A percentile compares a stretch with the other conserved stretches of the same genome.
Evolutionary conservation across 1,140 invertebrate genomes (phyloP).

Genomic region (Drosophila eugracilis): DNA sequence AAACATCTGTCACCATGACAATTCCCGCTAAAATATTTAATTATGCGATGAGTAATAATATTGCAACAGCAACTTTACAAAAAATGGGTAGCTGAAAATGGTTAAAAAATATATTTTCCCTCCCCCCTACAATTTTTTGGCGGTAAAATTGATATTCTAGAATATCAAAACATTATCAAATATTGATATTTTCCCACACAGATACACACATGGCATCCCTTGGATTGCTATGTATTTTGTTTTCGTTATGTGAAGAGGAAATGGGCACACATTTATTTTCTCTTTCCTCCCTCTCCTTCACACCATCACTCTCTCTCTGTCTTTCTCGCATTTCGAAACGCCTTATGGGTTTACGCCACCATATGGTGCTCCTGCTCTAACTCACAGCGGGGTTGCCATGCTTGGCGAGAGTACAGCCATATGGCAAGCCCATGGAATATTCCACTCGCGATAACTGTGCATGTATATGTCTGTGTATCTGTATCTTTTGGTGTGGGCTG

Average conservation of each 20-base stretch:
- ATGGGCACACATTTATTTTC: constrained; percentile 44
- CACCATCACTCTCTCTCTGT: constrained; percentile 5
- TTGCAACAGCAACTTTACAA: background rate
- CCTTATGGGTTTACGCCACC: constrained; percentile 20
- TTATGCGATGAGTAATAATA: background rate
- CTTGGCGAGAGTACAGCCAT: constrained; percentile 42
- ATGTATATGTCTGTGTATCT: background rate
- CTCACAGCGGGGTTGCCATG: constrained; percentile 62
- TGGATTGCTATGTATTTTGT: constrained; percentile 21
- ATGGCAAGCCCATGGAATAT: constrained; percentile 71
- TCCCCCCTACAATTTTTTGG: constrained; percentile 11
- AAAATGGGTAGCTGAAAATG: background rate
- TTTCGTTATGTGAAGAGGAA: constrained; percentile 33
- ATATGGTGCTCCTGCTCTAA: constrained; percentile 37
- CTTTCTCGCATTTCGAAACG: constrained; percentile 24
- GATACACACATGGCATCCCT: constrained; percentile 28
- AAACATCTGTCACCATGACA: constrained; percentile 6
- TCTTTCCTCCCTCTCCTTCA: background rate
- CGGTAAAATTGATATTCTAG: constrained; percentile 11
- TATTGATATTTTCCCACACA: constrained; percentile 23
- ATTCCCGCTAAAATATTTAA: background rate
- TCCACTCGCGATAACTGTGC: constrained; percentile 53
- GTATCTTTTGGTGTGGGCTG: constrained; percentile 18
- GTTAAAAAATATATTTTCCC: background rate
- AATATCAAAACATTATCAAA: constrained; percentile 18